Base-by-base conservation (phyloP, 2,113 vertebrate genomes). In the Sardina pilchardus region DNA sequence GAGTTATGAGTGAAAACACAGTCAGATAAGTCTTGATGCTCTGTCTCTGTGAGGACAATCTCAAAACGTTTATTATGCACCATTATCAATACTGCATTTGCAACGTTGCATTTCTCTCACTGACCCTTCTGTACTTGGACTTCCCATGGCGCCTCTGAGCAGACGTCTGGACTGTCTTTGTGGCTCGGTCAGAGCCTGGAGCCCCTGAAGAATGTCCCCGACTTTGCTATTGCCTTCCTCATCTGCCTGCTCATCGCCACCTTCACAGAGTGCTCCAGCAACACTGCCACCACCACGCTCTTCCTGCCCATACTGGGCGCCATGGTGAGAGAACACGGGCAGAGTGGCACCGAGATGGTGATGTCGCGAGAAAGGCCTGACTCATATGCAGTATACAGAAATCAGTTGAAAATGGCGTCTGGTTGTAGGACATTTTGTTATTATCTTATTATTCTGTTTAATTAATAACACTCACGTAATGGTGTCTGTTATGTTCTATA, bases 181-280 rank as follows among this genome's bases (percentile, higher is more conserved):
- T 97, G 96, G 96, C 24, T 97, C 84, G 96, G 96, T 0, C 0
- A n/a, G 78, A 91, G 94, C 7, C 89, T 97, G 86, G 89, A 93
- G 0, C 95, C 96, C 0, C 89, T 97, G 85, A 4, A 96, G 89
- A 19, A 0, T 0, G 88, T 97, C 81, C 94, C 96, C 0, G 10
- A 85, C 0, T 50, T 94, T 0, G 94, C 95, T 81, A 95, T 94
- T 0, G 91, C 81, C 7, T 0, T 96, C 21, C 71, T 97, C 10
- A 1, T 97, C 8, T 94, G 91, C n/a, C 88, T 96, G 24, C 84
- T 96, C 34, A 0, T 95, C 0, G 95, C 95, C 84, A 82, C 84
- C 85, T 95, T 97, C 94, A 97, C 96, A 0, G 96, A 97, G 87
- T 97, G 95, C 82, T 88, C 95, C 88, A 97, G 96, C 90, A 97